These are phyloP conservation scores for Diorhabda carinulata DNA, from an alignment of 1,140 invertebrate genomes.

Conservation along the genomic window DNA sequence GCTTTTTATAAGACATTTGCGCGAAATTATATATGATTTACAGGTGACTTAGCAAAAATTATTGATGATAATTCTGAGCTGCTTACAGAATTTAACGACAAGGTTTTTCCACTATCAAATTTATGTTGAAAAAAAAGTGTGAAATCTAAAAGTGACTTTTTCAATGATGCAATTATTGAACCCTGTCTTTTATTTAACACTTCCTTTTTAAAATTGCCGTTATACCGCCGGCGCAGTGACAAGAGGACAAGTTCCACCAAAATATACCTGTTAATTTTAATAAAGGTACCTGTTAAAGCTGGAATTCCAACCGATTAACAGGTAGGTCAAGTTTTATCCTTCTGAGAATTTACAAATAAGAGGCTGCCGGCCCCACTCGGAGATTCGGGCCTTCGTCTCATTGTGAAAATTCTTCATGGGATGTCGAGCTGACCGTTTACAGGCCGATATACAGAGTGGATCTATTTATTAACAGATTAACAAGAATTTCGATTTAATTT, in stretches of 20 bases:
- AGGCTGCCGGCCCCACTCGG: conserved; percentile 5
- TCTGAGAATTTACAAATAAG: conserved; percentile 24
- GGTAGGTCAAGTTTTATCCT: conserved; percentile 17
- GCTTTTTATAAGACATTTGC: too few relatives aligned
- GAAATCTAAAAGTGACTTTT: not conserved
- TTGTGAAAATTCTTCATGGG: conserved; percentile 24
- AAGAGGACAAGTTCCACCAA: not conserved
- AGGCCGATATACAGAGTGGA: not conserved
- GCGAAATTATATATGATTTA: too few relatives aligned
- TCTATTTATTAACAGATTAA: too few relatives aligned
- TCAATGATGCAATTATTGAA: conserved; percentile 1
- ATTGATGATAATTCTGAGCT: too few relatives aligned
- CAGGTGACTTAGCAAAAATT: too few relatives aligned
- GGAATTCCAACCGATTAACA: conserved; percentile 18
- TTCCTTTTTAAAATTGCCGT: not conserved
- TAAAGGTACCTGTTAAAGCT: not conserved
- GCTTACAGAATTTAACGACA: too few relatives aligned
- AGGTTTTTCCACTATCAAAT: not conserved
- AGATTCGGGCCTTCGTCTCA: conserved; percentile 15
- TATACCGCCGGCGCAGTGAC: conserved; percentile 1
- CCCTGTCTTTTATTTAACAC: not conserved
- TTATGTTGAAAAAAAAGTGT: not conserved
- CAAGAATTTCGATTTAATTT: too few relatives aligned
- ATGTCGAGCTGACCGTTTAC: conserved; percentile 4
- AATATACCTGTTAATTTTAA: conserved; percentile 3